These are phyloP conservation scores for Drosophila neocordata DNA, from an alignment of 1,140 invertebrate genomes.

Conservation along the genomic window DNA sequence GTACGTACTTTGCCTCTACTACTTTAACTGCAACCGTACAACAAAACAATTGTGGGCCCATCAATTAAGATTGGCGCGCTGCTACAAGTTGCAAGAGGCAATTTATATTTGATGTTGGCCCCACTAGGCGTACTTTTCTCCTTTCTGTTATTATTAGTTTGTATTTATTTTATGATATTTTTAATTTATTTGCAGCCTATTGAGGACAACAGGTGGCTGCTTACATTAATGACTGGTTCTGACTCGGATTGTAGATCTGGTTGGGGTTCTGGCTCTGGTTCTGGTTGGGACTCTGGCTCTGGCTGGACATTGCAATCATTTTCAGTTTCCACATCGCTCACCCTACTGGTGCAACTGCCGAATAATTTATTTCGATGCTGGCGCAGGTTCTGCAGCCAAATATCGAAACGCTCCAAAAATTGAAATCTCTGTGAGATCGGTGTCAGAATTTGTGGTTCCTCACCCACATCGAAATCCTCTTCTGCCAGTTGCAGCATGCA, in stretches of 20 bases:
- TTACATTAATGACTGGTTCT: conserved; percentile 56
- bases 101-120: conserved; percentile 36
- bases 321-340: conserved; percentile 63
- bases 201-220: conserved; percentile 36
- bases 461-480: conserved; percentile 45
- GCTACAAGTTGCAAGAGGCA: conserved; percentile 43
- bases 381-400: conserved; percentile 68
- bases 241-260: conserved; percentile 18
- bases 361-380: conserved; percentile 64
- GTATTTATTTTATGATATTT: conserved; percentile 1
- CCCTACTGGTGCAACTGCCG: conserved; percentile 73
- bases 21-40: conserved; percentile 54
- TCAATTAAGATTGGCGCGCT: conserved; percentile 41
- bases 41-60: conserved; percentile 51
- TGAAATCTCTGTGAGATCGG: conserved; percentile 59
- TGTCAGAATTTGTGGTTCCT: conserved; percentile 52
- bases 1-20: conserved; percentile 54
- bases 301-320: conserved; percentile 25
- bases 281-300: background rate
- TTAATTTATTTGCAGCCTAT: conserved; percentile 59
- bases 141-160: no score
- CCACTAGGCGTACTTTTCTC: conserved; percentile 26
- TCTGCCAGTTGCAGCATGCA: conserved; percentile 58
- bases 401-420: conserved; percentile 66
- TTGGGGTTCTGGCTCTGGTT: background rate